Base-by-base conservation (phyloP, 2,888 invertebrate species). In the Pelosia muscerda region DNA sequence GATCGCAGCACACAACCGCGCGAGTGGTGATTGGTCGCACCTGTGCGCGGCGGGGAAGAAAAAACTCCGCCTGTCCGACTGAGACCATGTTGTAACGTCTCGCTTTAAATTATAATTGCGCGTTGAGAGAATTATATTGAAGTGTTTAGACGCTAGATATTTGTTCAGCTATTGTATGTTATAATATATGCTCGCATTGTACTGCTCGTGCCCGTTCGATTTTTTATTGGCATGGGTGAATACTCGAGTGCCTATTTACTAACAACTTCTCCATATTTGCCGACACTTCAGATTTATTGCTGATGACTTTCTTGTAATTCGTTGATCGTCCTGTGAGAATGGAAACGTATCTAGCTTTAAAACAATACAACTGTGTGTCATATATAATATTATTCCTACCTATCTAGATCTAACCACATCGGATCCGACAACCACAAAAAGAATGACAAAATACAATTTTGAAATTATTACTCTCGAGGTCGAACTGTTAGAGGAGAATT, bases 1-100 rank as follows among this genome's bases (percentile, higher is more conserved):
- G 87, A 84, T 83, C 81, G 83, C 73, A 67, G 77, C 81, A 81
- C 84, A 81, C 84, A 75, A 76, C 72, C 79, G 80, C 75, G 79
- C 74, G 74, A 65, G 77, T 75, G 86, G 81, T 84, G 91, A 91
- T 91, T 92, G 92, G 92, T 82, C 87, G 84, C 92, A 92, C 92
- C 91, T 92, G 92, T 85, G 86, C 78, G 71, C 63, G 70, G 78
- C 74, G 79, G 71, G 69, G 79, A 81, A 86, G 81, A 88, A 88
- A 88, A 88, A 88, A 87, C 86, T 82, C 88, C 88, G 86, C 85
- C 88, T 84, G 85, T 77, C 76, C 77, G 69, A 67, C 74, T 73
- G 81, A 77, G 86, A 85, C 87, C 86, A 86, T 87, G 84, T 86
- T 88, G 89, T 78, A 79, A 78, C 75, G 75, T 82, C 77, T 77